Base-by-base conservation (phyloP, 2,113 vertebrate species). In the Oncorhynchus kisutch region DNA sequence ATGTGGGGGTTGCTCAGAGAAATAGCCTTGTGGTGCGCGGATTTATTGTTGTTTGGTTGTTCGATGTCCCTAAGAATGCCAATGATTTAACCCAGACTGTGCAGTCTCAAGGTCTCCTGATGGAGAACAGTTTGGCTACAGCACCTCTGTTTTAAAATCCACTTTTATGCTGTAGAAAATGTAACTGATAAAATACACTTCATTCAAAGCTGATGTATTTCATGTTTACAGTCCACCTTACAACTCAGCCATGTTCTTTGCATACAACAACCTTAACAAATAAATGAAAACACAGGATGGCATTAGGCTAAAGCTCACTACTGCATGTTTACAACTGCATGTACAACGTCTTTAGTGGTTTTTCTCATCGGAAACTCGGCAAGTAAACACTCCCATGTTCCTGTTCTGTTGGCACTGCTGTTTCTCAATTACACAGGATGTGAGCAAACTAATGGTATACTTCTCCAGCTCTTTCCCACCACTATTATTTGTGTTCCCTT, bases 191-290 rank as follows among this genome's bases (percentile, higher is more conserved):
- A 45, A 45, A 45, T 11, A 12, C 39, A 45, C 9, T 45, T 45
- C 9, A 45, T 45, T 45, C 39, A 45, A 45, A 45, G 39, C 39
- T 45, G 39, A 45, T 45, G 51, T 54, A 54, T 54, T 54, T 54
- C 86, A 86, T 77, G 83, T 88, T 90, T 83, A 82, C 81, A 74
- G 62, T 66, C 81, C 77, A 84, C 82, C 81, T 87, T 81, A 87
- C 85, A 73, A 88, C 79, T 71, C 72, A 81, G 82, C 76, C 84
- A 89, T 87, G 85, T 87, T 88, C 81, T 88, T 78, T 78, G 79
- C 84, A 65, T 82, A 83, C 73, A 73, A 82, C 71, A 54, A 18
- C 16, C 51, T 54, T 54, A 54, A 54, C 51, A 54, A 54, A 54
- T 16, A 84, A 90, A 85, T 87, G 81, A 86, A 88, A 88, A 87